Evolutionary conservation across 2,888 invertebrate species (phyloP).

Genomic region (Bembecia ichneumoniformis): DNA sequence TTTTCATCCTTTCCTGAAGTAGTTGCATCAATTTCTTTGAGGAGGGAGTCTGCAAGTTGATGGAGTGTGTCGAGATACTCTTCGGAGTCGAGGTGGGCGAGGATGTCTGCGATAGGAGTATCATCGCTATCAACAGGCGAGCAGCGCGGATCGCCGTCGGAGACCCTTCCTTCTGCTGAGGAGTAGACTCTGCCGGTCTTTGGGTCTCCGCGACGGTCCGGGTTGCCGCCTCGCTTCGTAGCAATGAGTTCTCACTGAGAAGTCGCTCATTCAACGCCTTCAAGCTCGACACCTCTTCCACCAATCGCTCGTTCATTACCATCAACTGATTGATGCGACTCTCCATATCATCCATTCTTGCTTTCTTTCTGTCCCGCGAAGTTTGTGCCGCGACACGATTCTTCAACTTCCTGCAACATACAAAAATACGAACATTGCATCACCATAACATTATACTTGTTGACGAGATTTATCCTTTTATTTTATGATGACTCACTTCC

Average conservation of each 20-base stretch:
- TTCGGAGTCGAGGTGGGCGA: slow-evolving; percentile 83
- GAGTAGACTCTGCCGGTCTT: slow-evolving; percentile 88
- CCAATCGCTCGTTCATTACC: slow-evolving; percentile 75
- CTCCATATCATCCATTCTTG: slow-evolving; percentile 92
- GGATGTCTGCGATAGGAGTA: slow-evolving; percentile 89
- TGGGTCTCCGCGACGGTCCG: slow-evolving; percentile 78
- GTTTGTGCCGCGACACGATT: slow-evolving; percentile 98
- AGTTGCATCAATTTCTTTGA: slow-evolving; percentile 83
- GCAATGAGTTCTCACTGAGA: slow-evolving; percentile 74
- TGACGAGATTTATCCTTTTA: slow-evolving; percentile 4
- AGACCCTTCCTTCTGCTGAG: slow-evolving; percentile 95
- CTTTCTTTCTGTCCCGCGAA: slow-evolving; percentile 96
- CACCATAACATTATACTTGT: neutral
- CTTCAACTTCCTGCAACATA: slow-evolving; percentile 84
- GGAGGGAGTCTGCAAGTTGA: slow-evolving; percentile 86
- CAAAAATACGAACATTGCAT: neutral
- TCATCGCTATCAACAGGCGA: slow-evolving; percentile 81
- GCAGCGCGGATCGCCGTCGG: slow-evolving; percentile 80
- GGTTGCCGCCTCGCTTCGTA: slow-evolving; percentile 73
- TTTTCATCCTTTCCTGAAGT: slow-evolving; percentile 76
- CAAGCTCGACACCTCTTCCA: slow-evolving; percentile 77
- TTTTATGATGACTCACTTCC: slow-evolving; percentile 77
- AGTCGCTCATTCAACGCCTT: slow-evolving; percentile 79
- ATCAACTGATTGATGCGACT: slow-evolving; percentile 74
- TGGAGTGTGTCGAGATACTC: slow-evolving; percentile 81